A percentile compares a stretch with the other conserved stretches of the same genome.
Evolutionary conservation across 2,888 invertebrate genomes (phyloP).

Genomic region (Cartodere bifasciata): DNA sequence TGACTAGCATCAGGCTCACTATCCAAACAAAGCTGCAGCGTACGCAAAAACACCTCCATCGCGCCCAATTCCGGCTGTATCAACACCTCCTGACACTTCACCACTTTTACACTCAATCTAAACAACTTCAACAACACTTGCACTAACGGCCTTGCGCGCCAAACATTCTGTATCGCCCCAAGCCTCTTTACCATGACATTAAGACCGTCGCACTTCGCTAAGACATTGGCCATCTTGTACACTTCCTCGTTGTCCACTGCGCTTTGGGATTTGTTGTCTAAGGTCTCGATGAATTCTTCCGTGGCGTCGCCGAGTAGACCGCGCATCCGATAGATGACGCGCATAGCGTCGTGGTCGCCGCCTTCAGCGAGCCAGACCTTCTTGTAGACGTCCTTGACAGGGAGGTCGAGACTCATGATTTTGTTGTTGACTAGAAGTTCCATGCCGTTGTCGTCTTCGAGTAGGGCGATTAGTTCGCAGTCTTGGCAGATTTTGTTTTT

Average conservation of each 20-base stretch:
- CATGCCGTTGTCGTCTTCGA: conserved; percentile 99
- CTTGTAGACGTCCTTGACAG: conserved; percentile 83
- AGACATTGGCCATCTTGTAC: conserved; percentile 78
- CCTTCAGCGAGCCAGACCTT: conserved; percentile 85
- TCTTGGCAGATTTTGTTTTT: conserved; percentile 98
- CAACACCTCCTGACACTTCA: conserved; percentile 77
- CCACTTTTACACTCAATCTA: conserved; percentile 80
- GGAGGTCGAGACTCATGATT: conserved; percentile 92
- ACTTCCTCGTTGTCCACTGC: conserved; percentile 89
- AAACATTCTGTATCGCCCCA: conserved; percentile 73
- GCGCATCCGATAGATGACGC: conserved; percentile 94
- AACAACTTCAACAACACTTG: conserved; percentile 84
- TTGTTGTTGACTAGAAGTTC: conserved; percentile 94
- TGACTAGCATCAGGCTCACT: conserved; percentile 56
- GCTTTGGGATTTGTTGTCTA: conserved; percentile 75
- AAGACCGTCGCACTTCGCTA: conserved; percentile 67
- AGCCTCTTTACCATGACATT: conserved; percentile 70
- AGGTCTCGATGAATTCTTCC: conserved; percentile 93
- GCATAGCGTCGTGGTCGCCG: conserved; percentile 90
- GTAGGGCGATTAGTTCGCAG: conserved; percentile 92
- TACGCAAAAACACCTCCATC: conserved; percentile 70
- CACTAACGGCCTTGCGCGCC: conserved; percentile 75
- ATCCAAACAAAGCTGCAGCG: conserved; percentile 62
- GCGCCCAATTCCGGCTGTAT: conserved; percentile 77
- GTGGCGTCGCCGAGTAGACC: conserved; percentile 96